Percentiles rank a stretch among this genome's conserved stretches.
Evolutionary conservation across 2,888 invertebrate genomes (phyloP).

Genomic region (Meghimatium bilineatum): DNA sequence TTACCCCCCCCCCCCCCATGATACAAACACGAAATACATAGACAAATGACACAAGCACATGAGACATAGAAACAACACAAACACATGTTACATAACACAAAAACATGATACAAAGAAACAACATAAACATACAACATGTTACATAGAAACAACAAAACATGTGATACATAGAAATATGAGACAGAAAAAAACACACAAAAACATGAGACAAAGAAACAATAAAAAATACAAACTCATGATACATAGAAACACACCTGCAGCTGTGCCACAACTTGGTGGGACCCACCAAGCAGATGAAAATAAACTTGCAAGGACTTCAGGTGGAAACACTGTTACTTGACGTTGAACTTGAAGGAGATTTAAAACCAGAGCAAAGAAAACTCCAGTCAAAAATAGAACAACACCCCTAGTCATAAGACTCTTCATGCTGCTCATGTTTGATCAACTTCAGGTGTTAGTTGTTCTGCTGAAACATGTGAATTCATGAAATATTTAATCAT

Average conservation of each 20-base stretch:
- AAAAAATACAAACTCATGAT: not conserved
- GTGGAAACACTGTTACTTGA: conserved; percentile 67
- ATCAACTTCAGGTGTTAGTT: not conserved
- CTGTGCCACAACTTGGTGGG: conserved; percentile 76
- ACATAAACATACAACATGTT: too few relatives aligned
- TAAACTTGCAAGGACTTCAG: conserved; percentile 69
- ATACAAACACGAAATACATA: too few relatives aligned
- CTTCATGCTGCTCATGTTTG: conserved; percentile 57
- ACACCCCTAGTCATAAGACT: conserved; percentile 60
- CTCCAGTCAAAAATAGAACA: conserved; percentile 76
- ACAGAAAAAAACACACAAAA: too few relatives aligned
- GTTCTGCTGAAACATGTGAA: not conserved
- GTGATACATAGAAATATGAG: too few relatives aligned
- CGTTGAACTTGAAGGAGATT: conserved; percentile 76
- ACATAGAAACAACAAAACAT: too few relatives aligned
- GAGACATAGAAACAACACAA: too few relatives aligned
- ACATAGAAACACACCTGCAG: conserved; percentile 72
- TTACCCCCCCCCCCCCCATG: too few relatives aligned
- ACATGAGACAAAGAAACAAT: not conserved
- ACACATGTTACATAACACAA: too few relatives aligned
- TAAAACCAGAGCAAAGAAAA: conserved; percentile 76
- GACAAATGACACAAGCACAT: too few relatives aligned
- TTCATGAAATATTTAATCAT: not conserved
- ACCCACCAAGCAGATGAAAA: conserved; percentile 78
- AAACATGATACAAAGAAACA: too few relatives aligned